Base-by-base conservation (phyloP, 2,797 vertebrate species). In the Phrynocephalus vlangalii region DNA sequence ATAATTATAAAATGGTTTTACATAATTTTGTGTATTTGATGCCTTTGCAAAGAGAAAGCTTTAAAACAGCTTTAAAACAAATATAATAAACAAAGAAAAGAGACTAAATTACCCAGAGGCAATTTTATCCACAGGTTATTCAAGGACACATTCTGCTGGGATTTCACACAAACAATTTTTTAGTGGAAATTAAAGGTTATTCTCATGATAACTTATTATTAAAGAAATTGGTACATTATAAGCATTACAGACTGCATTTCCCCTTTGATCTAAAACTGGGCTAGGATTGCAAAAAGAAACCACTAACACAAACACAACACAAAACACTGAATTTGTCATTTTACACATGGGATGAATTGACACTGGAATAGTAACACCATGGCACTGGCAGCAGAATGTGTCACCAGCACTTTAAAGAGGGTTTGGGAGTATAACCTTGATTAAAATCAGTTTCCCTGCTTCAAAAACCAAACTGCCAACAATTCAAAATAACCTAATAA, bases 181-280 rank as follows among this genome's bases (percentile, higher is more conserved):
- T 56, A 38, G 38, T 73, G 44, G 18, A 22, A 82, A n/a, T 76
- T 82, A 83, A 71, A 6, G 1, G 11, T 50, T 79, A 48, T 68
- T 24, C 80, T 78, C 38, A 85, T 1, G 44, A 68, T 77, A 70
- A 77, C 66, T 52, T 38, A 70, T 56, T 76, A 87, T 70, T 87
- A 56, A 22, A 68, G 5, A 28, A 24, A 7, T 13, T 13, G 33
- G 28, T 75, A 81, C 7, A 22, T 10, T 80, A 9, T 20, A 80
- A 22, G 33, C 10, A 44, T 44, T 68, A 30, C 28, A 83, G 60
- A 67, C 60, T 28, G 15, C 22, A 24, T 44, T 22, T 26, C 22
- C 7, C 44, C 26, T 20, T 48, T 10, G 56, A 2, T 13, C 44
- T 76, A 73, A 16, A 18, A 33, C 10, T n/a, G n/a, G 28, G 3